These are phyloP conservation scores for Cynopterus brachyotis DNA, from an alignment of 2,113 vertebrate species.

Conservation along the genomic window DNA sequence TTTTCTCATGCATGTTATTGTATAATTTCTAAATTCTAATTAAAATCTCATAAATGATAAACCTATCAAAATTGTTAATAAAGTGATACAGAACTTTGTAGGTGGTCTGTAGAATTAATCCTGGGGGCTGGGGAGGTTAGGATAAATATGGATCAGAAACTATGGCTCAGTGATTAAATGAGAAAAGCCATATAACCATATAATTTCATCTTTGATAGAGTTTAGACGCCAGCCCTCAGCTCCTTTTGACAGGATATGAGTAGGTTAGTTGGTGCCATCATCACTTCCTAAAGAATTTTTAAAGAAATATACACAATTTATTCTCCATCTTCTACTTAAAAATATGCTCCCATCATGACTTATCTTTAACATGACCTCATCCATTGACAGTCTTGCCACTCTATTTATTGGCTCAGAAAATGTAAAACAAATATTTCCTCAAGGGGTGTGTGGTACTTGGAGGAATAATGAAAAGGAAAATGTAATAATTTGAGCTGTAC, in stretches of 20 bases:
- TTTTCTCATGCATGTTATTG: background rate
- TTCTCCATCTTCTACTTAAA: background rate
- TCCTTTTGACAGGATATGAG: background rate
- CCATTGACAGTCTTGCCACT: background rate
- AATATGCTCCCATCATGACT: background rate
- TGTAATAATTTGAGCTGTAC: background rate
- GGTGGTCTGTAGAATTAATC: background rate
- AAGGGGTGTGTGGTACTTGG: background rate
- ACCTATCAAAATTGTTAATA: background rate
- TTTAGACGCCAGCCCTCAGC: background rate
- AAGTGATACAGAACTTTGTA: background rate
- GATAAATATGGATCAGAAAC: background rate
- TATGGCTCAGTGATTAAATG: background rate
- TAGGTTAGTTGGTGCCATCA: background rate
- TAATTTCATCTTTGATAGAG: background rate
- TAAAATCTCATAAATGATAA: constrained; percentile 1
- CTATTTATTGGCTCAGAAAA: background rate
- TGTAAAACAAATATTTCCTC: background rate
- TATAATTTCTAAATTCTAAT: background rate
- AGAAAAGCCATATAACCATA: background rate
- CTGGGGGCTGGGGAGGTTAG: background rate
- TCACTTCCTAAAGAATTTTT: background rate
- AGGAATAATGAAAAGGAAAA: constrained; percentile 16
- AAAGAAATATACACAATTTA: background rate
- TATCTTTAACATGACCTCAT: background rate